These are phyloP conservation scores for Antedon mediterranea DNA, from an alignment of 53 echinoderm and acorn worm genomes.

Conservation along the genomic window DNA sequence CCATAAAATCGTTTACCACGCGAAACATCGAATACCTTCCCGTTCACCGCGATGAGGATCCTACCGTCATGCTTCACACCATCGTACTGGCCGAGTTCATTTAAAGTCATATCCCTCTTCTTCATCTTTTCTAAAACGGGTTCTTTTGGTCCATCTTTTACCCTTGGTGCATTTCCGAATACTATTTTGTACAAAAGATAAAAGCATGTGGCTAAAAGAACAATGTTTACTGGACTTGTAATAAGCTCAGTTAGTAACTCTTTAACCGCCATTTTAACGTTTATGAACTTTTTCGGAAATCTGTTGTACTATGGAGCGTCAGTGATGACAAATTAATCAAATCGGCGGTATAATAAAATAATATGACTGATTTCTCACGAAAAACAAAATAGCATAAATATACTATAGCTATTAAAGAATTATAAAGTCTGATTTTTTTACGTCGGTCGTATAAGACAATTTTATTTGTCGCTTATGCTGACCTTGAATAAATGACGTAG, in stretches of 20 bases:
- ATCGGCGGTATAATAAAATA: no score
- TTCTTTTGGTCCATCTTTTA: constrained; percentile 50
- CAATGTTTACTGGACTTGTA: constrained; percentile 87
- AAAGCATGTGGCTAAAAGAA: constrained; percentile 68
- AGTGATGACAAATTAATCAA: no score
- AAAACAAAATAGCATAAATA: no score
- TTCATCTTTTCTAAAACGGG: constrained; percentile 78
- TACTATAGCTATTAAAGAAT: no score
- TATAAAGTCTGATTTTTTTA: no score
- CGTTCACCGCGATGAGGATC: constrained; percentile 87
- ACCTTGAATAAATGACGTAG: no score
- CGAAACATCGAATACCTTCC: constrained; percentile 93
- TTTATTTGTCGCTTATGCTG: no score
- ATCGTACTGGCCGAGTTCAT: constrained; percentile 67
- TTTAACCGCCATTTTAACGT: constrained; percentile 57
- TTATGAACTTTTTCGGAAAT: constrained; percentile 7
- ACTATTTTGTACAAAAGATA: constrained; percentile 92
- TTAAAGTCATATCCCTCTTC: constrained; percentile 73
- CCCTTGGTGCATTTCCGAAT: constrained; percentile 42
- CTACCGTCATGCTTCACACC: constrained; percentile 64
- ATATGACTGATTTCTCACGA: no score
- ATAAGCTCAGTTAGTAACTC: constrained; percentile 81
- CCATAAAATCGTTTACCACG: constrained; percentile 96
- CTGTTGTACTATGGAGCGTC: neutral
- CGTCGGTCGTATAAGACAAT: no score